Evolutionary conservation across 2,888 invertebrate genomes (phyloP).

Genomic region (Lamproptera curius): DNA sequence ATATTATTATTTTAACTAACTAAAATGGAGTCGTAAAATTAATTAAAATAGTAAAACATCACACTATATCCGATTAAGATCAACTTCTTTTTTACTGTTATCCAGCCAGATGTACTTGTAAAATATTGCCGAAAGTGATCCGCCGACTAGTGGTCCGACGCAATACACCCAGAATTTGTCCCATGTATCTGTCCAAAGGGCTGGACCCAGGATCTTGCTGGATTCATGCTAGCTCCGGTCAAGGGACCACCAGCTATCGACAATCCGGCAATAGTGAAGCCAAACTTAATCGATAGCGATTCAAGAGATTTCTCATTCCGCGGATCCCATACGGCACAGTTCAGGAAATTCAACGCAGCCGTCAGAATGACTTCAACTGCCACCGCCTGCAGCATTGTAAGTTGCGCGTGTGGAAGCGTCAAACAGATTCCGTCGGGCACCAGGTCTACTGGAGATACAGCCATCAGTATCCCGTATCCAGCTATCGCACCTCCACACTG

Average conservation of each 20-base stretch:
- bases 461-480: conserved; percentile 82
- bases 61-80: too few relatives aligned
- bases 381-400: conserved; percentile 74
- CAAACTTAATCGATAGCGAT: conserved; percentile 82
- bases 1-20: too few relatives aligned
- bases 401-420: conserved; percentile 73
- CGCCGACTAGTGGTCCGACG: conserved; percentile 78
- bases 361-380: conserved; percentile 82
- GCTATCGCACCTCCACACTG: conserved; percentile 83
- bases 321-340: conserved; percentile 86
- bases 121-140: conserved; percentile 42
- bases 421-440: conserved; percentile 75
- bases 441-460: conserved; percentile 64
- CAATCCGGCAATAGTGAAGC: conserved; percentile 80
- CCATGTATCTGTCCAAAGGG: conserved; percentile 83
- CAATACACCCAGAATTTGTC: conserved; percentile 84
- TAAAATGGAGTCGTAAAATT: too few relatives aligned
- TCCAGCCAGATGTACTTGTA: conserved; percentile 48
- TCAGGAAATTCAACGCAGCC: conserved; percentile 80
- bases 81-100: conserved; percentile 3
- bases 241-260: conserved; percentile 82
- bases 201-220: conserved; percentile 85
- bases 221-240: conserved; percentile 86
- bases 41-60: too few relatives aligned
- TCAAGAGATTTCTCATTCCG: conserved; percentile 81